Conservation (phyloP, 1,140 invertebrate species). For the Acyrthosiphon pisum region DNA sequence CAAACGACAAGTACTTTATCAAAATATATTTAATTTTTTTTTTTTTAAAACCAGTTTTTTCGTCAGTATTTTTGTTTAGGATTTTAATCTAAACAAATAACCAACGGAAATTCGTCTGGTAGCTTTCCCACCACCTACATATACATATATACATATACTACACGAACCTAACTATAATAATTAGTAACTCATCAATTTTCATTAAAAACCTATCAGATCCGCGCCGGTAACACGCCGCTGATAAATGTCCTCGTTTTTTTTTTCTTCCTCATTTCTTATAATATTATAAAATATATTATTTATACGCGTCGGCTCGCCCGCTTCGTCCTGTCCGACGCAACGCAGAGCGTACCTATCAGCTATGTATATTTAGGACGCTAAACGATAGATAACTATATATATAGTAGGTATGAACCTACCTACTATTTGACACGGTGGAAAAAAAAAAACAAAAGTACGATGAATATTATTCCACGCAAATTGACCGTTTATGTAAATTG, state of each 20-base stretch:
- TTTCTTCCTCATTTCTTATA: not conserved
- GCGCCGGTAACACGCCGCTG: not conserved
- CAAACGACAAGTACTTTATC: slow-evolving; percentile 44
- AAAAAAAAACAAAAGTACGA: not conserved
- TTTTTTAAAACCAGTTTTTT: slow-evolving; percentile 40
- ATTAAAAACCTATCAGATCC: slow-evolving; percentile 30
- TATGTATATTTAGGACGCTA: not conserved
- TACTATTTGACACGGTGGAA: not conserved
- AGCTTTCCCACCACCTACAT: not conserved
- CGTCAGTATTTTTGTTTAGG: not conserved
- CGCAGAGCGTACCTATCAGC: no score
- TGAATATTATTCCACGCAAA: slow-evolving; percentile 21
- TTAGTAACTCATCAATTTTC: slow-evolving; percentile 51
- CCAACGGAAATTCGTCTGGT: slow-evolving; percentile 2
- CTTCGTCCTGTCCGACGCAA: not conserved
- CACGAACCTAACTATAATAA: not conserved
- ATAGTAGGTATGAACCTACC: not conserved
- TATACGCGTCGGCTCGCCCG: not conserved
- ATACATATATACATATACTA: not conserved
- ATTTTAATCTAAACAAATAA: slow-evolving; percentile 19
- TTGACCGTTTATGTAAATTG: slow-evolving; percentile 40
- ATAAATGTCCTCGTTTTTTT: not conserved
- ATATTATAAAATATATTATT: not conserved
- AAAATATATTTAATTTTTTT: not conserved
- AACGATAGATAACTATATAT: not conserved